A percentile compares a stretch with the other conserved stretches of the same genome.
phyloP scores from a whole-genome alignment of 2,888 invertebrate species.

The Cremastobaeus sp. region DNA sequence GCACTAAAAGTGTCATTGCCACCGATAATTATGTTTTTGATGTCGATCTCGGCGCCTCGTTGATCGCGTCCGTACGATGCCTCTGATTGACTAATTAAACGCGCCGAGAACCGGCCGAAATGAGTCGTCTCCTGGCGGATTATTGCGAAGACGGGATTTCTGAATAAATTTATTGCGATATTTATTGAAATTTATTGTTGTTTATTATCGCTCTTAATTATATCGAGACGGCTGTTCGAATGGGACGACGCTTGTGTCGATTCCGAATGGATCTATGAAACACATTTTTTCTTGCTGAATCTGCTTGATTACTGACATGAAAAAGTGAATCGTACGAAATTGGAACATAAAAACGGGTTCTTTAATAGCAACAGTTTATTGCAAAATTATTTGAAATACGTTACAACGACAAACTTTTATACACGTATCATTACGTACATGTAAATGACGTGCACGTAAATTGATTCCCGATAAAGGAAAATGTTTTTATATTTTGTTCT shows the following conservation, averaged over 20 bases:
- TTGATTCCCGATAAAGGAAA: too few relatives aligned
- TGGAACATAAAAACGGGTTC: too few relatives aligned
- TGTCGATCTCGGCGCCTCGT: slow-evolving; percentile 49
- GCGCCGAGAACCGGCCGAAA: slow-evolving; percentile 25
- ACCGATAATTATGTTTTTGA: slow-evolving; percentile 53
- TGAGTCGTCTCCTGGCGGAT: slow-evolving; percentile 33
- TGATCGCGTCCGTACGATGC: slow-evolving; percentile 13
- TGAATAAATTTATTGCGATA: slow-evolving; percentile 24
- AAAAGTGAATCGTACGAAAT: too few relatives aligned
- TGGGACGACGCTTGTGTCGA: background rate
- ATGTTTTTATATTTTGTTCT: too few relatives aligned
- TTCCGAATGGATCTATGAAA: slow-evolving; percentile 12
- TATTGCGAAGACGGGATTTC: slow-evolving; percentile 33
- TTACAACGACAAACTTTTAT: too few relatives aligned
- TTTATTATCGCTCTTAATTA: background rate
- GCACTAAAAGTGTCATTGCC: slow-evolving; percentile 56
- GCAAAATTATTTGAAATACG: too few relatives aligned
- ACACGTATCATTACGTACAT: too few relatives aligned
- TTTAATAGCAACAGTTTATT: too few relatives aligned
- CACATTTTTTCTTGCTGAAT: slow-evolving; percentile 1
- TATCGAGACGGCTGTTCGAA: slow-evolving; percentile 1
- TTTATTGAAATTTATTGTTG: slow-evolving; percentile 10
- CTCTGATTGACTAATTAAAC: slow-evolving; percentile 41
- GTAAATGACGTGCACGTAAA: too few relatives aligned
- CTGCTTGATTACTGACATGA: too few relatives aligned